Conservation (phyloP, 2,888 invertebrate species). For the Thysanoteuthis rhombus region DNA sequence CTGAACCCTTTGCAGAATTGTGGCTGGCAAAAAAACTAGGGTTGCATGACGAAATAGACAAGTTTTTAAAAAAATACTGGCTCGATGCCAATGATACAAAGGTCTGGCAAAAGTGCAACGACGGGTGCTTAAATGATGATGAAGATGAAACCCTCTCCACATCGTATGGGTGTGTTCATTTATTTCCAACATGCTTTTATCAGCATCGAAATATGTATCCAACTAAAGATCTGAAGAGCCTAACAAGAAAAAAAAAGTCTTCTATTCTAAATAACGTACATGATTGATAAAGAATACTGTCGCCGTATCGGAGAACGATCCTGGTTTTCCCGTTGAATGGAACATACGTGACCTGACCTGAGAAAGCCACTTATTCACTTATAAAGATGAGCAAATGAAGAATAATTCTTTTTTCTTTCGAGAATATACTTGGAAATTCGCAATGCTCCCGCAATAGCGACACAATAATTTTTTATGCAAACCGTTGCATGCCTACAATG, state of each 20-base stretch:
- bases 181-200: not conserved
- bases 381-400: not conserved
- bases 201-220: not conserved
- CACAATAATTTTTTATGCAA: not conserved
- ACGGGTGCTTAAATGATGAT: no score
- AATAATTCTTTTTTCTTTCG: not conserved
- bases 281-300: not conserved
- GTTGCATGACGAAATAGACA: no score
- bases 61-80: no score
- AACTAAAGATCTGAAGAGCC: not conserved
- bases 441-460: not conserved
- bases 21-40: no score
- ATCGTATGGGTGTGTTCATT: not conserved
- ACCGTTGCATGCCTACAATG: not conserved
- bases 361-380: not conserved
- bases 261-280: not conserved
- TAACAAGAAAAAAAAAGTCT: not conserved
- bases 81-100: no score
- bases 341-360: not conserved
- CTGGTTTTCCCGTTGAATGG: not conserved
- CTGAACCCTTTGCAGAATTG: no score
- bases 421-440: not conserved
- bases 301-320: not conserved
- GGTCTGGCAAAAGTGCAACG: no score
- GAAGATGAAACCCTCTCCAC: no score